phyloP scores from a whole-genome alignment of 2,113 vertebrate genomes.

The Isurus oxyrinchus region DNA sequence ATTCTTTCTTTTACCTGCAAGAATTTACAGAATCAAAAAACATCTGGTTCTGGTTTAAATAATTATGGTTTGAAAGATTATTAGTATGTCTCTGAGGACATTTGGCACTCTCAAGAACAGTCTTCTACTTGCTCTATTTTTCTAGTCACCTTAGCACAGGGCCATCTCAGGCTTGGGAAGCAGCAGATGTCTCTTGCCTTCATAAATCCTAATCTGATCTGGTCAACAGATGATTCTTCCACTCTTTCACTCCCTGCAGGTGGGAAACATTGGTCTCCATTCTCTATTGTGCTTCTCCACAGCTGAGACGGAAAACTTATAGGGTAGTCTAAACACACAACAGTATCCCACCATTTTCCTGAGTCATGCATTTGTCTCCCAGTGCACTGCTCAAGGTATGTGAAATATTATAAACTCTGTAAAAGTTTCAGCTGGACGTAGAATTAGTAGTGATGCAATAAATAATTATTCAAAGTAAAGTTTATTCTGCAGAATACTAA shows the following conservation, averaged over 20 bases:
- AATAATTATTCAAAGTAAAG: not conserved
- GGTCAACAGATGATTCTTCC: not conserved
- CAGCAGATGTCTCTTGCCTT: not conserved
- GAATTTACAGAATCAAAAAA: not conserved
- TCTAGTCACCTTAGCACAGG: not conserved
- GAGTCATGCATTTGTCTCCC: not conserved
- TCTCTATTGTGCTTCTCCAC: not conserved
- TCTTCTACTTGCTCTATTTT: not conserved
- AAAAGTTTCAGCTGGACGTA: not conserved
- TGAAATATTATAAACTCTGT: not conserved
- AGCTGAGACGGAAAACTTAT: not conserved
- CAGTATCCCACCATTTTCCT: not conserved
- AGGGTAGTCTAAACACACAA: not conserved
- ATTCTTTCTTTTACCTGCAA: not conserved
- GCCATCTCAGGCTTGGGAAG: not conserved
- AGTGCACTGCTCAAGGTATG: not conserved
- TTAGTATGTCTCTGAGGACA: not conserved
- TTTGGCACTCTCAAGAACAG: not conserved
- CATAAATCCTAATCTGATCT: not conserved
- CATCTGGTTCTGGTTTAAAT: not conserved
- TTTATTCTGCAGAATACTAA: not conserved
- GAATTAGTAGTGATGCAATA: not conserved
- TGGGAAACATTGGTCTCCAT: not conserved
- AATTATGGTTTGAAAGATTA: not conserved
- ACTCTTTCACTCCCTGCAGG: not conserved